Evolutionary conservation across 2,888 invertebrate species (phyloP).

Genomic region (Eristalis tenax): DNA sequence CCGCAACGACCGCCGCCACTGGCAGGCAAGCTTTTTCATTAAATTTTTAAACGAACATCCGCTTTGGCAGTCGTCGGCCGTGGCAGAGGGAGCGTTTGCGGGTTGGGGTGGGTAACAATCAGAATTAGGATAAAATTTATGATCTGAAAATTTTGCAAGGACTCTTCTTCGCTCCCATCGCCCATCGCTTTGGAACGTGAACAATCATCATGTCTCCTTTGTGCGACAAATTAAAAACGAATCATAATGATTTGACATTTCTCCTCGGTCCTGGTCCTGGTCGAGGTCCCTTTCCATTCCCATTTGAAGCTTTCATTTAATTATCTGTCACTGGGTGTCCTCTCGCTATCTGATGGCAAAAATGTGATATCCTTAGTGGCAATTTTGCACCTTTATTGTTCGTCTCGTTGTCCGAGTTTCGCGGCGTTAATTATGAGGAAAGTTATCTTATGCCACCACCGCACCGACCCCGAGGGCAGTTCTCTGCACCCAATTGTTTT

Average conservation of each 20-base stretch:
- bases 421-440: slow-evolving; percentile 50
- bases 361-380: slow-evolving; percentile 43
- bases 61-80: background rate
- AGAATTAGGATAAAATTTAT: slow-evolving; percentile 65
- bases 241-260: slow-evolving; percentile 64
- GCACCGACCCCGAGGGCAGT: background rate
- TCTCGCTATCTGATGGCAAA: background rate
- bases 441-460: background rate
- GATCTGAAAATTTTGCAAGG: slow-evolving; percentile 54
- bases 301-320: slow-evolving; percentile 17
- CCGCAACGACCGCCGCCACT: background rate
- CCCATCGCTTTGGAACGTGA: slow-evolving; percentile 22
- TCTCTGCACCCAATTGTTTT: slow-evolving; percentile 22
- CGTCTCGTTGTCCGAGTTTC: background rate
- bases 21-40: slow-evolving; percentile 9
- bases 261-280: background rate
- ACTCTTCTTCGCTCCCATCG: slow-evolving; percentile 1
- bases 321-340: slow-evolving; percentile 32
- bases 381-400: slow-evolving; percentile 41
- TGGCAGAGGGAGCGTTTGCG: background rate
- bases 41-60: slow-evolving; percentile 11
- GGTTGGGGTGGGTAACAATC: slow-evolving; percentile 32
- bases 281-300: background rate
- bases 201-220: slow-evolving; percentile 56
- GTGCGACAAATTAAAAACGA: slow-evolving; percentile 64